Percentiles rank a stretch among this genome's conserved stretches.
phyloP scores from a whole-genome alignment of 2,113 vertebrate genomes.

The Chaetura pelagica region DNA sequence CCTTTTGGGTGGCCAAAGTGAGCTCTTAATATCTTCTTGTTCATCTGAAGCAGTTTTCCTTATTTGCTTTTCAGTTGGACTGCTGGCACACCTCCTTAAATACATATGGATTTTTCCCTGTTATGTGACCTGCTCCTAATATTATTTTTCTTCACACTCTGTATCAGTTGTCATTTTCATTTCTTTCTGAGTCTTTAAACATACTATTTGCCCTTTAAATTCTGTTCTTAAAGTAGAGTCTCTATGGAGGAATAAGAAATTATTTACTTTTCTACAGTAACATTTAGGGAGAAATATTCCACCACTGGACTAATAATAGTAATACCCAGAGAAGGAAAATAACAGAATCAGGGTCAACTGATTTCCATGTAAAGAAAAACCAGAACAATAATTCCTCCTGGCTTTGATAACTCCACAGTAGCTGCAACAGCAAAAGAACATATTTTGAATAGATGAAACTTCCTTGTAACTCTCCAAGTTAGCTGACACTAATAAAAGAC shows the following conservation, averaged over 20 bases:
- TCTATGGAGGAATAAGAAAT: neutral
- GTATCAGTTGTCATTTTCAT: neutral
- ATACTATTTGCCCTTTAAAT: neutral
- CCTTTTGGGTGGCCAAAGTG: neutral
- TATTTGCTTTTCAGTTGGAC: neutral
- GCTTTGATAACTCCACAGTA: neutral
- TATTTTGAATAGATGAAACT: neutral
- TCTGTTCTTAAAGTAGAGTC: neutral
- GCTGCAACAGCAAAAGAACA: neutral
- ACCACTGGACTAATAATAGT: neutral
- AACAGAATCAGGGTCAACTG: neutral
- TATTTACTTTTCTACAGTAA: neutral
- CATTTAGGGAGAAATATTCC: neutral
- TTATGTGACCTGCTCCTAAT: neutral
- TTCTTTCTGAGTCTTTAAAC: conserved; percentile 11
- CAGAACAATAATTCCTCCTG: neutral
- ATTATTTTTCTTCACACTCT: neutral
- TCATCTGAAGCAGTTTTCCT: neutral
- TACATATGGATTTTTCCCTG: neutral
- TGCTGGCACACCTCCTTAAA: neutral
- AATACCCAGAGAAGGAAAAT: neutral
- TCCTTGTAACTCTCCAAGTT: neutral
- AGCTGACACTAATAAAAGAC: neutral
- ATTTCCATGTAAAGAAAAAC: neutral
- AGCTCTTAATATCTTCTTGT: neutral